Base-by-base conservation (phyloP, 2,113 vertebrate genomes). In the Carollia perspicillata region DNA sequence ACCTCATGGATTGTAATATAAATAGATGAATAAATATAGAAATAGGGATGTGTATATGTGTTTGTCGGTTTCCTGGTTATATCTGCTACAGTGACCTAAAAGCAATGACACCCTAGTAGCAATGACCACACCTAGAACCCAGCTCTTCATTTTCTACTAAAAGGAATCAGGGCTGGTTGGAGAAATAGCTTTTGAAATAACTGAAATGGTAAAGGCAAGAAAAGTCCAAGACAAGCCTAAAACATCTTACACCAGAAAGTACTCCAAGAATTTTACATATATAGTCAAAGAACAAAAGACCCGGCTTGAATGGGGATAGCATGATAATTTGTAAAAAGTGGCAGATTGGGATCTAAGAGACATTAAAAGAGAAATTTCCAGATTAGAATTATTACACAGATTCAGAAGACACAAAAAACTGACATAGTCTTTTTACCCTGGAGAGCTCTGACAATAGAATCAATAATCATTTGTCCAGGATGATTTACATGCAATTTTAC, bases 381-480 rank as follows among this genome's bases (percentile, higher is more conserved):
- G 65, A 84, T 85, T 49, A 89, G 28, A 58, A 84, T 92, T 55
- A 60, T 42, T 3, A 40, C 23, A 95, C 42, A n/a, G 40, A 75
- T 51, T 75, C 58, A 81, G 58, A 93, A 96, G 26, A 69, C 20
- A 88, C 28, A 58, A 71, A 86, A 17, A 4, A 8, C 84, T 74
- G 74, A 35, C 58, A 75, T 30, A 77, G 12, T 78, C 6, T 42
- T 79, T 81, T 90, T 68, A 63, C 20, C n/a, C 8, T 51, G 66
- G 49, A 93, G 35, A 93, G 58, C 74, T 95, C 79, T 93, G 58
- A 86, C 40, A 95, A 68, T 17, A 7, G 40, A 40, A 89, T 89
- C 55, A 89, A 94, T 53, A 94, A 80, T 89, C 74, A 85, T 72
- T 92, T 81, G 37, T 89, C n/a, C 66, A 81, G 47, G 93, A 17